Base-by-base conservation (phyloP, 2,888 invertebrate genomes). In the Synergus itoensis region DNA sequence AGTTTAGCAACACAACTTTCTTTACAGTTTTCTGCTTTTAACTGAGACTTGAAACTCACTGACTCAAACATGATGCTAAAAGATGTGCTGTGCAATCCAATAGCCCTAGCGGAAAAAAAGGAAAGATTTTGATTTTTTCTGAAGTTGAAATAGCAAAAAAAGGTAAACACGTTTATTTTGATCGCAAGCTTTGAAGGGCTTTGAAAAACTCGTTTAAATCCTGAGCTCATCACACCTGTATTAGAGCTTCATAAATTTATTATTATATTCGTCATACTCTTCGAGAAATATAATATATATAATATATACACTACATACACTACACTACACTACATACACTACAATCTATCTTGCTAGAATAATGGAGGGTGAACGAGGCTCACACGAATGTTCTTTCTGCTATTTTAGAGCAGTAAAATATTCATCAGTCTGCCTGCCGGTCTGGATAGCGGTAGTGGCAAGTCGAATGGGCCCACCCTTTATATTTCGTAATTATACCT, bases 391-490 rank as follows among this genome's bases (percentile, higher is more conserved):
- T 87, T 89, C 89, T 88, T 87, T 87, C 85, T 87, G 90, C 90
- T 91, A 91, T 91, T 91, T 91, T 89, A 90, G 88, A 88, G 88
- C 90, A 87, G 90, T 91, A 90, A 91, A 91, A 91, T 91, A 91
- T 91, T 91, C 91, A 91, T 91, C 90, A 90, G 91, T 89, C 90
- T 88, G 86, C 85, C 86, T 87, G 89, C 87, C 87, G 87, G 89
- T 85, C 87, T 88, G 88, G 84, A 81, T 84, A 53, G 53, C 7
- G 53, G 8, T 53, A 53, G 53, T 85, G 83, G 81, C 83, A 83
- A 82, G 84, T 87, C 85, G 87, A 87, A 86, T 89, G 85, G 86
- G 86, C 87, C 90, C 89, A 90, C 89, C 91, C 91, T 91, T 90
- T 91, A 91, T 90, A 90, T 91, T 90, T 90, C 89, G 90, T 91